Evolutionary conservation across 2,797 vertebrate species (phyloP), one percentile per base, ranked within the genome.

Genomic region (Sparidentex hasta): DNA sequence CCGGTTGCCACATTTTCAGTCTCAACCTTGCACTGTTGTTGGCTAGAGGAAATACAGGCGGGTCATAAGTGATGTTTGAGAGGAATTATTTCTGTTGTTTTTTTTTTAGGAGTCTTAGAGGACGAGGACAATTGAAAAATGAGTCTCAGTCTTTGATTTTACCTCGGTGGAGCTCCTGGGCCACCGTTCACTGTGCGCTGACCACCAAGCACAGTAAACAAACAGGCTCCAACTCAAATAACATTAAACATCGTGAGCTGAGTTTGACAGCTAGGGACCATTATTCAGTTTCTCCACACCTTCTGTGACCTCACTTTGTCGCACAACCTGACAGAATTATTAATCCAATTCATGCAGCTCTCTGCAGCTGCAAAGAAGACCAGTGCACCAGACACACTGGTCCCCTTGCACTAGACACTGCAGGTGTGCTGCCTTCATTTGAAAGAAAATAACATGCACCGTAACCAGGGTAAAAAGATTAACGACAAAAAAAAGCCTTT

Each of bases 401-500:
- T 46, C 29, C 29, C 29, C 23, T 58, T 55, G 71, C 65, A 63
- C 67, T 13, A 11, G 33, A 86, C 74, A 69, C 72, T 66, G 79
- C 87, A 90, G 85, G 82, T 89, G 87, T 76, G 56, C 65, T 81
- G 46, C 84, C 74, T 80, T 75, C 44, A 68, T 87, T 80, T 90
- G 78, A 84, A 72, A 55, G 43, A 66, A 72, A 65, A 43, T 43
- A 54, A 41, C 25, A 68, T 27, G 51, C 21, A 21, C 20, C 46
- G 44, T 47, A 76, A 73, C 68, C 48, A 64, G 11, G 4, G 20
- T 33, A 46, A 59, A 47, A 46, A 47, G 11, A 21, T 21, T n/a
- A 48, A 56, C 0, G 18, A 21, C 14, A 64, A 14, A 50, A 44
- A 44, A 54, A 33, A 5, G 25, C 29, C 23, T 56, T 77, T 27